These are phyloP conservation scores for Argyrosomus regius DNA, from an alignment of 2,797 vertebrate genomes.

Conservation along the genomic window DNA sequence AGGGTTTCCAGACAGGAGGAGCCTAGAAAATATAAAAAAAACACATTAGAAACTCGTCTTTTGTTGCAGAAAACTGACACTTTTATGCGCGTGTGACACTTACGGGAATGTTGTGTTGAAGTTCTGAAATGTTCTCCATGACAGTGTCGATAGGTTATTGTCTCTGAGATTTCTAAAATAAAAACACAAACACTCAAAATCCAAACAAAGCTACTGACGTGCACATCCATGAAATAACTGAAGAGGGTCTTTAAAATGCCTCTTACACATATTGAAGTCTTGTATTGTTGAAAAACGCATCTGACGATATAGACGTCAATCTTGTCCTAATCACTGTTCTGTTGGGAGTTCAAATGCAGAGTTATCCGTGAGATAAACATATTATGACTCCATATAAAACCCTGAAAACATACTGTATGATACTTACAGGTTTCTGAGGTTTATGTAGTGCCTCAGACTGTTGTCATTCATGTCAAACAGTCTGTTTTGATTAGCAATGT, in stretches of 20 bases:
- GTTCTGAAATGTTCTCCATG: slow-evolving; percentile 94
- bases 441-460: slow-evolving; percentile 93
- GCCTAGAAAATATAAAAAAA: slow-evolving; percentile 59
- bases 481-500: slow-evolving; percentile 92
- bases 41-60: not conserved
- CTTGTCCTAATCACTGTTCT: slow-evolving; percentile 94
- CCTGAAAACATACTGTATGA: not conserved
- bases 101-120: slow-evolving; percentile 92
- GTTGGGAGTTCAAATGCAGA: slow-evolving; percentile 60
- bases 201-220: not conserved
- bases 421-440: slow-evolving; percentile 97
- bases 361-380: not conserved
- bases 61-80: not conserved
- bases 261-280: slow-evolving; percentile 97
- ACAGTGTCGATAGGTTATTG: slow-evolving; percentile 94
- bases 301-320: slow-evolving; percentile 90
- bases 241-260: slow-evolving; percentile 3
- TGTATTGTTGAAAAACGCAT: slow-evolving; percentile 93
- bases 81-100: slow-evolving; percentile 73
- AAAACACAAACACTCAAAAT: not conserved
- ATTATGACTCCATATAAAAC: not conserved
- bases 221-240: not conserved
- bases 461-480: slow-evolving; percentile 92
- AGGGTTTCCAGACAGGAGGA: slow-evolving; percentile 91
- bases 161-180: slow-evolving; percentile 92